Conservation (phyloP, 2,113 vertebrate genomes). For the Archocentrus centrarchus region DNA sequence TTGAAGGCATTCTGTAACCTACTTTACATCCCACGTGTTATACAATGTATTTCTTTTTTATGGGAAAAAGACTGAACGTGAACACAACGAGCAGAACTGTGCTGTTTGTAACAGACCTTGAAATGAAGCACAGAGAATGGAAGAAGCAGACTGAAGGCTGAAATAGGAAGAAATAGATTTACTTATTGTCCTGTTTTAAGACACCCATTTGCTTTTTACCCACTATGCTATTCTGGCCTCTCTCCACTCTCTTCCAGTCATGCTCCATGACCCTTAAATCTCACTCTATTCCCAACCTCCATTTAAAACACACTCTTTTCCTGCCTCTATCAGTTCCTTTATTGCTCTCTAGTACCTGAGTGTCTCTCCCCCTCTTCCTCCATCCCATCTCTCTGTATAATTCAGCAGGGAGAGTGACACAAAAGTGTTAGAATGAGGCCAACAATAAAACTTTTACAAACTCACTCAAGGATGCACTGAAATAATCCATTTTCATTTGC, state of each 20-base stretch:
- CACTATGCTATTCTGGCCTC: constrained; percentile 48
- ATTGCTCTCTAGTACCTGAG: not conserved
- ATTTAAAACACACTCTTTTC: constrained; percentile 39
- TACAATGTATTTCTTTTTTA: constrained; percentile 31
- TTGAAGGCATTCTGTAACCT: constrained; percentile 48
- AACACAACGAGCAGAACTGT: not conserved
- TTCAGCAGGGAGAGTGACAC: constrained; percentile 66
- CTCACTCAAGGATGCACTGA: not conserved
- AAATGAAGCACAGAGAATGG: not conserved
- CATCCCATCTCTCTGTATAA: constrained; percentile 60
- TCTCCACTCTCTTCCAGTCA: constrained; percentile 28
- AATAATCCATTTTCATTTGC: not conserved
- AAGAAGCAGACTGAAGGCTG: constrained; percentile 12
- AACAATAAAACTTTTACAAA: constrained; percentile 26
- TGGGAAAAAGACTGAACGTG: constrained; percentile 4
- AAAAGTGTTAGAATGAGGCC: constrained; percentile 49
- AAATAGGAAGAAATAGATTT: constrained; percentile 12
- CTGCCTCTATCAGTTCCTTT: constrained; percentile 10
- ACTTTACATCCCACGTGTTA: constrained; percentile 38
- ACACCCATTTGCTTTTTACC: constrained; percentile 61
- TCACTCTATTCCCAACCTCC: constrained; percentile 52
- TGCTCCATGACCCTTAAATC: constrained; percentile 54
- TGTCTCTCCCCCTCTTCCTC: not conserved
- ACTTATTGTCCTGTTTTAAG: constrained; percentile 28
- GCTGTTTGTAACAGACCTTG: constrained; percentile 14